A percentile compares a stretch with the other conserved stretches of the same genome.
These are phyloP conservation scores for Cyphotilapia sp. DNA, from an alignment of 2,113 vertebrate genomes.

Conservation along the genomic window DNA sequence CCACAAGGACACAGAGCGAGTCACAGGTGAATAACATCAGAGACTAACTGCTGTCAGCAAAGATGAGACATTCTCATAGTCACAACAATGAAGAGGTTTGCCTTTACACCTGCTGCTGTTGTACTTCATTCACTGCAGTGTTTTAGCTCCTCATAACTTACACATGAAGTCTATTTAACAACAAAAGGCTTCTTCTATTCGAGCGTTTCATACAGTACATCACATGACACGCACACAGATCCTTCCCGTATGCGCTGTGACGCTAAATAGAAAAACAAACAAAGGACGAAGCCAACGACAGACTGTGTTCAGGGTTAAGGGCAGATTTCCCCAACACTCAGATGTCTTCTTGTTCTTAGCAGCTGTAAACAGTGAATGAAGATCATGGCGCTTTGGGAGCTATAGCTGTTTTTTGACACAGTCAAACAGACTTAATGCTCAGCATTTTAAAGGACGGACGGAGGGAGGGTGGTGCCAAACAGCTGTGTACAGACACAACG, in stretches of 20 bases:
- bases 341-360: neutral
- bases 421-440: neutral
- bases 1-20: neutral
- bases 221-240: neutral
- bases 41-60: neutral
- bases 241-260: neutral
- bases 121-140: accelerated
- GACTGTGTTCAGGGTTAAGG: neutral
- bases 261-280: neutral
- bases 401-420: neutral
- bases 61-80: neutral
- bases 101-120: neutral
- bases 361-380: neutral
- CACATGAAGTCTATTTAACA: neutral
- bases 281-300: neutral
- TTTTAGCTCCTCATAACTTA: neutral
- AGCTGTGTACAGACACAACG: neutral
- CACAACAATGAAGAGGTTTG: neutral
- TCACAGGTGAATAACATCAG: neutral
- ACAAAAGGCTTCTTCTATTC: neutral
- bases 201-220: neutral
- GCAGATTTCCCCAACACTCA: neutral
- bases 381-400: neutral
- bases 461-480: neutral
- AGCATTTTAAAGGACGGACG: neutral